Evolutionary conservation across 2,888 invertebrate genomes (phyloP).

Genomic region (Eupeodes latifasciatus): DNA sequence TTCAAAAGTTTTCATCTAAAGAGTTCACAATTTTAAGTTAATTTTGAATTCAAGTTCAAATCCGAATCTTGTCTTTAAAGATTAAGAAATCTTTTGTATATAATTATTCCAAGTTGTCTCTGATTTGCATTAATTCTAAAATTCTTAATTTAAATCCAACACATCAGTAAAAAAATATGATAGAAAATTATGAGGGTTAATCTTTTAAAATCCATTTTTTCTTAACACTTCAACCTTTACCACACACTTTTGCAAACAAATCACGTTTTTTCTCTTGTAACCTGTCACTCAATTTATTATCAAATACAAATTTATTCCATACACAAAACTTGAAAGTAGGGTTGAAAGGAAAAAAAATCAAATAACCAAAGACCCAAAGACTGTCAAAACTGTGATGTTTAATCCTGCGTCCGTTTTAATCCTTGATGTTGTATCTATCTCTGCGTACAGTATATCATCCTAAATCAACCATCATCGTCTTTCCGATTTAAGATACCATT

Average conservation of each 20-base stretch:
- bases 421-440: constrained; percentile 15
- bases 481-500: background rate
- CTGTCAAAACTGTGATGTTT: background rate
- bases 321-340: background rate
- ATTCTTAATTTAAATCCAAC: background rate
- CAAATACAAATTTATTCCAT: background rate
- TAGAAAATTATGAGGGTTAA: background rate
- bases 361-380: background rate
- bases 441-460: no score
- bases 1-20: no score
- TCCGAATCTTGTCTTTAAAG: no score
- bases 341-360: background rate
- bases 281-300: constrained; percentile 32
- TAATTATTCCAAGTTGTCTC: no score
- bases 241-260: constrained; percentile 7
- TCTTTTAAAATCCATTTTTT: background rate
- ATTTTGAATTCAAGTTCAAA: no score
- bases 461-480: background rate
- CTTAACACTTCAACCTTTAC: background rate
- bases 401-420: background rate
- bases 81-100: no score
- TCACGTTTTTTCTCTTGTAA: constrained; percentile 11
- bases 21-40: no score
- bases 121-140: background rate
- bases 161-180: background rate